Percentiles rank a stretch among this genome's conserved stretches.
These are phyloP conservation scores for Crenichthys baileyi DNA, from an alignment of 2,797 vertebrate genomes.

Conservation along the genomic window DNA sequence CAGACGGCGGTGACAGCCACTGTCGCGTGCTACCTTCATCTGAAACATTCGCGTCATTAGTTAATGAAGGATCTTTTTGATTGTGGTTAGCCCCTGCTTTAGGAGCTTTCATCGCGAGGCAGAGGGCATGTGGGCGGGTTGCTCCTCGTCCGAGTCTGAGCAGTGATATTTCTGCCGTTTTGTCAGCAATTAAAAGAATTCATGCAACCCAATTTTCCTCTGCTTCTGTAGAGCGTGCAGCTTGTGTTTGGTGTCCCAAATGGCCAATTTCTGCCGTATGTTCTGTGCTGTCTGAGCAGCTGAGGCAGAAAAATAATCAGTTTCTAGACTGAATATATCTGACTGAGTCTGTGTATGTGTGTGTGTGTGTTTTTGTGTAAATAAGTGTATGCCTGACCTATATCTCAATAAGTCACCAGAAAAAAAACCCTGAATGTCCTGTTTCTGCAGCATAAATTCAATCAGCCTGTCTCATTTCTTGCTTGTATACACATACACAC, in stretches of 20 bases:
- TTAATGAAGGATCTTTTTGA: constrained; percentile 46
- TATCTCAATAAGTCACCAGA: constrained; percentile 30
- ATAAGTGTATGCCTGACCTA: constrained; percentile 13
- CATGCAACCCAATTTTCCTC: constrained; percentile 61
- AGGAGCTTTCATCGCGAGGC: constrained; percentile 31
- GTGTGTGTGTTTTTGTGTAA: neutral
- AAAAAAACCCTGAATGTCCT: constrained; percentile 30
- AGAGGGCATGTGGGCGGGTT: constrained; percentile 18
- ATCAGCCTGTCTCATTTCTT: constrained; percentile 32
- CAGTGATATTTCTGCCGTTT: constrained; percentile 66
- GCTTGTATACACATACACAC: constrained; percentile 18
- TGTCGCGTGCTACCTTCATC: constrained; percentile 17
- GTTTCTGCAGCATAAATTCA: constrained; percentile 30
- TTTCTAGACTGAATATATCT: constrained; percentile 20
- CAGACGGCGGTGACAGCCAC: constrained; percentile 33
- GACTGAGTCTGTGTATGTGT: neutral
- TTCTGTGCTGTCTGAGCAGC: constrained; percentile 66
- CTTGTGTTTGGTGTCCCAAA: constrained; percentile 69
- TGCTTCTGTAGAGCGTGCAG: constrained; percentile 57
- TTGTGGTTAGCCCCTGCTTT: constrained; percentile 20
- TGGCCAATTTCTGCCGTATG: constrained; percentile 77
- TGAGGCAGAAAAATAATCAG: constrained; percentile 68
- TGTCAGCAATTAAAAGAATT: constrained; percentile 77
- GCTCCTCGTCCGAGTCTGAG: constrained; percentile 40
- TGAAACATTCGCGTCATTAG: constrained; percentile 30